Percentiles rank a stretch among this genome's conserved stretches.
These are phyloP conservation scores for Darevskia mixta DNA, from an alignment of 2,797 vertebrate genomes.

Conservation along the genomic window DNA sequence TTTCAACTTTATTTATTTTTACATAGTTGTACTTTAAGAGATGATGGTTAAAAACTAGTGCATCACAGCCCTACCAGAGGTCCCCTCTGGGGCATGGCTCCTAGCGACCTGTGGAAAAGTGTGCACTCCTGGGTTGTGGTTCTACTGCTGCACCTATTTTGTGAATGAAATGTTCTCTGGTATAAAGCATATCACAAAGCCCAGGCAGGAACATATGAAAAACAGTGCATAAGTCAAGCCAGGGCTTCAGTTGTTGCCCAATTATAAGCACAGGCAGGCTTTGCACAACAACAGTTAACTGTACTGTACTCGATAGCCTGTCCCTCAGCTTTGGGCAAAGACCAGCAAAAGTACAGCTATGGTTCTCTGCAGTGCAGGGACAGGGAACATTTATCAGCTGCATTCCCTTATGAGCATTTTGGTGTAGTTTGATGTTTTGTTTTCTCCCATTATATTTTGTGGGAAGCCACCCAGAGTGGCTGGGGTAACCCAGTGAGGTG, in stretches of 20 bases:
- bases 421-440: too few relatives aligned
- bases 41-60: constrained; percentile 34
- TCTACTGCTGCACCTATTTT: background rate
- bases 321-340: background rate
- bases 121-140: background rate
- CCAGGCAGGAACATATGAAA: background rate
- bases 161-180: background rate
- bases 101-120: background rate
- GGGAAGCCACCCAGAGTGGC: too few relatives aligned
- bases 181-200: background rate
- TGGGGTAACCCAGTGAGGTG: too few relatives aligned
- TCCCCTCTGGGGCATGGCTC: constrained; percentile 23
- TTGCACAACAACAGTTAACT: background rate
- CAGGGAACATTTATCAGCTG: too few relatives aligned
- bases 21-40: constrained; percentile 54
- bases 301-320: background rate
- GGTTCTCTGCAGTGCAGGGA: background rate
- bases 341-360: background rate
- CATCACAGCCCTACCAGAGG: constrained; percentile 24
- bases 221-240: background rate
- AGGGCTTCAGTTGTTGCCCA: background rate
- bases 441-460: too few relatives aligned
- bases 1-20: constrained; percentile 76
- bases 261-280: background rate
- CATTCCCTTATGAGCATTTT: too few relatives aligned